These are phyloP conservation scores for Phengaris alcon DNA, from an alignment of 2,888 invertebrate genomes.

Conservation along the genomic window DNA sequence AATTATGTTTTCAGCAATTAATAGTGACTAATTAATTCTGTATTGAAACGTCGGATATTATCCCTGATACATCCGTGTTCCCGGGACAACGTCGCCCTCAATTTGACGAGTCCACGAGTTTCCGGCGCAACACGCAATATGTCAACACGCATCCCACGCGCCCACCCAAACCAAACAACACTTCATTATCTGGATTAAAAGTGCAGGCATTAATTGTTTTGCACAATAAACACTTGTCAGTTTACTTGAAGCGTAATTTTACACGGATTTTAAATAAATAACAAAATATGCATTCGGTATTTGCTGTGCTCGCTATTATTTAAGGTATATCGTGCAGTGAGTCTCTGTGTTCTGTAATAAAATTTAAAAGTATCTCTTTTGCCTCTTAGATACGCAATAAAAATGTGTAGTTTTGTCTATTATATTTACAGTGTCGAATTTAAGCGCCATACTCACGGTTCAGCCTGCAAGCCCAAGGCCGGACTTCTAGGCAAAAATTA, in stretches of 20 bases:
- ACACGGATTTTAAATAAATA: constrained; percentile 13
- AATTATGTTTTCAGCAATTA: constrained; percentile 33
- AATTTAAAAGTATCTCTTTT: background rate
- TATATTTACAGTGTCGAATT: too few species aligned
- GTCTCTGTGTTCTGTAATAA: background rate
- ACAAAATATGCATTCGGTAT: background rate
- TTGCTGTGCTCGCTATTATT: background rate
- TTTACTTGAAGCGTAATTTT: constrained; percentile 11
- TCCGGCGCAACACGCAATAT: constrained; percentile 33
- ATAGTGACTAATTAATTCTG: constrained; percentile 27
- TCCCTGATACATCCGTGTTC: constrained; percentile 21
- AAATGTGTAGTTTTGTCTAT: too few species aligned
- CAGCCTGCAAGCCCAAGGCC: too few species aligned
- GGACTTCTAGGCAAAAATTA: too few species aligned
- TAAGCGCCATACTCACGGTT: too few species aligned
- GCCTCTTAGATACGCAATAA: too few species aligned
- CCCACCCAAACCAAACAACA: constrained; percentile 26
- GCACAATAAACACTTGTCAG: background rate
- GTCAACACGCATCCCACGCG: constrained; percentile 30
- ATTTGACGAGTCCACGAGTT: constrained; percentile 37
- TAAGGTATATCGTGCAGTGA: background rate
- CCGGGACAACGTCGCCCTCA: constrained; percentile 33
- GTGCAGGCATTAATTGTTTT: constrained; percentile 21
- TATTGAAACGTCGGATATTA: constrained; percentile 28
- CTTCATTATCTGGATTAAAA: constrained; percentile 26